Evolutionary conservation across 2,888 invertebrate genomes (phyloP).

Genomic region (Neoitamus cyanurus): DNA sequence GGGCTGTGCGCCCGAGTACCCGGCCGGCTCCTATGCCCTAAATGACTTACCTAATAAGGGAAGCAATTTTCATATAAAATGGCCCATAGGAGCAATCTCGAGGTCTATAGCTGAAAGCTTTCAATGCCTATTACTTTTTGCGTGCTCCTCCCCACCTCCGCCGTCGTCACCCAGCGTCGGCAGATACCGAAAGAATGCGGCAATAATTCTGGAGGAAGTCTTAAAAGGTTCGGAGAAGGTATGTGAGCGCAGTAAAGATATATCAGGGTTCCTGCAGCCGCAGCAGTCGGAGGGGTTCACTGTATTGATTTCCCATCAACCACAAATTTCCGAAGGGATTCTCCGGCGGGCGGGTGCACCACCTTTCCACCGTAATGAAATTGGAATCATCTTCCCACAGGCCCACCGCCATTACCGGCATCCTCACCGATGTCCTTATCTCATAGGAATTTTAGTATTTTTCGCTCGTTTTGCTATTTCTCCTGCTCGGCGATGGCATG

Average conservation of each 20-base stretch:
- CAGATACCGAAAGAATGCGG: not conserved
- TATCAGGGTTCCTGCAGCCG: not conserved
- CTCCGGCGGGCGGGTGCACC: not conserved
- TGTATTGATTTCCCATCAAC: constrained; percentile 20
- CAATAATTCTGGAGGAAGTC: constrained; percentile 4
- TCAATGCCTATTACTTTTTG: not conserved
- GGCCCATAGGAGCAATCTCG: not conserved
- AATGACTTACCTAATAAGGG: constrained; percentile 8
- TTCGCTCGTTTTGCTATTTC: not conserved
- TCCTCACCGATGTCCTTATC: not conserved
- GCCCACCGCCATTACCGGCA: not conserved
- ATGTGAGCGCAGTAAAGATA: not conserved
- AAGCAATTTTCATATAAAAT: constrained; percentile 13
- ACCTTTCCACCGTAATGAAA: not conserved
- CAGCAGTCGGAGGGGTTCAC: not conserved
- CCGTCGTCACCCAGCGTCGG: too few species aligned
- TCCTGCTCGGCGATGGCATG: constrained; percentile 5
- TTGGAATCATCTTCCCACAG: not conserved
- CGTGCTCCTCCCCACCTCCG: not conserved
- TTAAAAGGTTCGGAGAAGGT: not conserved
- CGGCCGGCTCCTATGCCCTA: not conserved
- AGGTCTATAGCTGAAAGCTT: not conserved
- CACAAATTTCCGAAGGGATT: not conserved
- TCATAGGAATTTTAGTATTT: not conserved
- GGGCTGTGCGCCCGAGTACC: not conserved